A percentile compares a stretch with the other conserved stretches of the same genome.
Evolutionary conservation across 1,140 invertebrate species (phyloP).

Genomic region (Forficula auricularia): DNA sequence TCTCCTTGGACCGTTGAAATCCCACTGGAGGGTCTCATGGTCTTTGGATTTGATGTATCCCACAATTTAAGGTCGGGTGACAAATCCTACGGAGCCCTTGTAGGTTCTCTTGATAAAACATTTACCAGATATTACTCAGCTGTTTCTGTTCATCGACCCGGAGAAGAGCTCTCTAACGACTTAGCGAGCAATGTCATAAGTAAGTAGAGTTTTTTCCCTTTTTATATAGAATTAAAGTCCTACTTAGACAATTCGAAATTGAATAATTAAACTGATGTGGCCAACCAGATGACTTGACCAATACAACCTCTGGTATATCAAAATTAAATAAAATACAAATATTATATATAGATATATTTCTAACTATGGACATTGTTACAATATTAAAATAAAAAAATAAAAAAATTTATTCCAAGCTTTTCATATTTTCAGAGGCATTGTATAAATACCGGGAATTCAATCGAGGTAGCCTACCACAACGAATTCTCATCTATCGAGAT

Average conservation of each 20-base stretch:
- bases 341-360: too few relatives aligned
- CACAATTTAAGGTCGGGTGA: constrained; percentile 47
- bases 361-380: too few relatives aligned
- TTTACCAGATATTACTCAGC: constrained; percentile 48
- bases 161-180: constrained; percentile 51
- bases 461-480: constrained; percentile 24
- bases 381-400: too few relatives aligned
- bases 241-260: too few relatives aligned
- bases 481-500: constrained; percentile 56
- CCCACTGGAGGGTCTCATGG: constrained; percentile 49
- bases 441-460: constrained; percentile 31
- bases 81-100: constrained; percentile 53
- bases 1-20: constrained; percentile 60
- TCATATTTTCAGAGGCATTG: constrained; percentile 28
- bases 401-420: too few relatives aligned
- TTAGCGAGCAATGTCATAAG: constrained; percentile 37
- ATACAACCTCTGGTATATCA: too few relatives aligned
- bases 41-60: constrained; percentile 74
- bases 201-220: too few relatives aligned
- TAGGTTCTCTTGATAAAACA: constrained; percentile 48
- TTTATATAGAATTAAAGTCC: too few relatives aligned
- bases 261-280: too few relatives aligned
- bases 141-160: constrained; percentile 44
- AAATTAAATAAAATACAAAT: too few relatives aligned
- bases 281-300: too few relatives aligned